Conservation (phyloP, 2,797 vertebrate species). For the Sebastes wilsoni region DNA sequence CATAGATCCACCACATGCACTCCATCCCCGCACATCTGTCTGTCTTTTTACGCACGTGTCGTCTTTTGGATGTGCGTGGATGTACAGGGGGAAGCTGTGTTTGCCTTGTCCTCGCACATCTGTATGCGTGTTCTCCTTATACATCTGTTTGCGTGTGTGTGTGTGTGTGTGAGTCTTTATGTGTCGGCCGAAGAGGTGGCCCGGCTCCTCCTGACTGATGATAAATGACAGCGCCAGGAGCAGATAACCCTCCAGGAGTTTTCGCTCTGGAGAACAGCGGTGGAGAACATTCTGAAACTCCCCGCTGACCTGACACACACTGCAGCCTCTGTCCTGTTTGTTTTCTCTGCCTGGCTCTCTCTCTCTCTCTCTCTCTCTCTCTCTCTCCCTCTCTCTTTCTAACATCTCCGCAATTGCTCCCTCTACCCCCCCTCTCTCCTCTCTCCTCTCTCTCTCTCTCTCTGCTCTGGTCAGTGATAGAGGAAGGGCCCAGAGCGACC, state of each 20-base stretch:
- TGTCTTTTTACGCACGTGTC: conserved; percentile 17
- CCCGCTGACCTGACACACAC: conserved; percentile 95
- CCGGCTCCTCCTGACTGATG: conserved; percentile 82
- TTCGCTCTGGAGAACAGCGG: conserved; percentile 87
- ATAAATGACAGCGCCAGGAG: conserved; percentile 97
- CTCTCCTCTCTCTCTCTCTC: conserved; percentile 43
- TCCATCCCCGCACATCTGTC: conserved; percentile 36
- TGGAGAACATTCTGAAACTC: conserved; percentile 99
- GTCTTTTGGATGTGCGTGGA: not conserved
- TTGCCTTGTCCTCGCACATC: conserved; percentile 41
- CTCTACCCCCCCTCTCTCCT: conserved; percentile 24
- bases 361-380: conserved; percentile 69
- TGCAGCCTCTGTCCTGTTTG: conserved; percentile 97
- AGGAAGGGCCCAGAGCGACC: conserved; percentile 92
- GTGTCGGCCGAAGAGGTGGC: conserved; percentile 59
- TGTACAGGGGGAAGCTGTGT: not conserved
- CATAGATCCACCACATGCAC: conserved; percentile 45
- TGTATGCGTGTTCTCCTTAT: conserved; percentile 30
- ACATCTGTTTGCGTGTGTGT: conserved; percentile 45
- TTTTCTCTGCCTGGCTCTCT: conserved; percentile 93
- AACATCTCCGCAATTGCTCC: conserved; percentile 63
- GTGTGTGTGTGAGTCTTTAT: conserved; percentile 25
- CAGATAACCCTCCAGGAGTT: conserved; percentile 96
- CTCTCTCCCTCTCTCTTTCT: conserved; percentile 60
- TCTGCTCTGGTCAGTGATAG: conserved; percentile 92